Conservation (phyloP, 2,888 invertebrate genomes). For the Anorthoa munda region DNA sequence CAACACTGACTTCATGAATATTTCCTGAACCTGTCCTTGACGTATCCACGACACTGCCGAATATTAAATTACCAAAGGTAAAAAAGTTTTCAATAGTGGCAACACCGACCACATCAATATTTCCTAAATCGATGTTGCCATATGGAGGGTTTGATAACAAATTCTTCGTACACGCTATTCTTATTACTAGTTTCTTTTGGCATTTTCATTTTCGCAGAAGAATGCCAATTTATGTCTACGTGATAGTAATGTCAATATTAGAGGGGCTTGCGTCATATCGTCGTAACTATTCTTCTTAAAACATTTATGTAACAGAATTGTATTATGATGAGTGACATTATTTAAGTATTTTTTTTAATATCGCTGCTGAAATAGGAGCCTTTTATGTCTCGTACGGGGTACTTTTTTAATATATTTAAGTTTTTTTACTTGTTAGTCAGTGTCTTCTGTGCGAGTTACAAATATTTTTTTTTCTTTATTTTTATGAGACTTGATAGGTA, state of each 20-base stretch:
- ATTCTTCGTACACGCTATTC: slow-evolving; percentile 26
- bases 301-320: not conserved
- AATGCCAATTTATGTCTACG: slow-evolving; percentile 52
- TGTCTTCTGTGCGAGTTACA: no score
- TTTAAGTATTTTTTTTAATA: no score
- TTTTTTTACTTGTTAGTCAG: no score
- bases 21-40: not conserved
- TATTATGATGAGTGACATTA: no score
- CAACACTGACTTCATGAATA: slow-evolving; percentile 11
- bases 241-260: slow-evolving; percentile 33
- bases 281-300: not conserved
- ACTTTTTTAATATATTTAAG: no score
- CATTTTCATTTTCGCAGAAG: slow-evolving; percentile 34
- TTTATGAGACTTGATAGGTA: no score
- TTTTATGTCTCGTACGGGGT: no score
- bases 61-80: slow-evolving; percentile 19
- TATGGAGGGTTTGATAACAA: slow-evolving; percentile 37
- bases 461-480: no score
- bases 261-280: slow-evolving; percentile 10
- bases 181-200: slow-evolving; percentile 46
- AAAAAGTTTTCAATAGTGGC: slow-evolving; percentile 16
- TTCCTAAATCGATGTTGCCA: slow-evolving; percentile 30
- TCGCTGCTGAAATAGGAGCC: no score
- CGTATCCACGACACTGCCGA: slow-evolving; percentile 15
- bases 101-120: slow-evolving; percentile 24